Evolutionary conservation across 2,888 invertebrate genomes (phyloP), one percentile per base, ranked within the genome.

Genomic region (Protonemura montana): DNA sequence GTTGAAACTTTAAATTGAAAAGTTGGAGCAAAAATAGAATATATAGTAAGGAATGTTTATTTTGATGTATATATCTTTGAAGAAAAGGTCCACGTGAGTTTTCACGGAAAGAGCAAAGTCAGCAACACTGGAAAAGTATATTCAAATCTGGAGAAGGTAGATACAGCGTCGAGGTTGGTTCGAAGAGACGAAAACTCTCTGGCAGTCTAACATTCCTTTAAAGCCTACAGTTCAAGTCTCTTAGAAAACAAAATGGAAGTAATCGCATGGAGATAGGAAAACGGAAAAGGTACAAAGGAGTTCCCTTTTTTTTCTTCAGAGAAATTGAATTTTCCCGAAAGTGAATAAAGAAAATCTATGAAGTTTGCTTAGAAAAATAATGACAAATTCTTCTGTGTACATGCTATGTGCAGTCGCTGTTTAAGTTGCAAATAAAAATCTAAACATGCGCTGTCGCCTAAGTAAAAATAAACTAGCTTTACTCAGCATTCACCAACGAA

Each of bases 251-350:
- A 81, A 81, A 81, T 81, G 30, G 81, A 81, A 81, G 81, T 81
- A 81, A 81, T 81, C 81, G 81, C 28, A 81, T 10, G 78, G 78
- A 28, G 78, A 78, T 78, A 28, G 28, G 28, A n/a, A 13, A 78
- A 28, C 26, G 78, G 78, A 28, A 30, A n/a, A 29, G 28, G 30
- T 6, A 29, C 28, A 30, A 81, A 30, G 30, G 81, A 30, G 28
- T 10, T 7, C 3, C 26, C 28, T 28, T 28, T 30, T 81, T 81
- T 30, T 81, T 30, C 13, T 30, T 16, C 2, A 28, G 29, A n/a
- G 30, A 81, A 30, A 81, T 81, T 81, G 81, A 81, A 81, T 81
- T 81, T 81, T 30, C 81, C 30, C n/a, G 30, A 81, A 81, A 81
- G 13, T 81, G 78, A 27, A 78, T 13, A 28, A 29, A 81, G 81